Conservation (phyloP, 2,888 invertebrate species). For the Sarcophaga rosellei region DNA sequence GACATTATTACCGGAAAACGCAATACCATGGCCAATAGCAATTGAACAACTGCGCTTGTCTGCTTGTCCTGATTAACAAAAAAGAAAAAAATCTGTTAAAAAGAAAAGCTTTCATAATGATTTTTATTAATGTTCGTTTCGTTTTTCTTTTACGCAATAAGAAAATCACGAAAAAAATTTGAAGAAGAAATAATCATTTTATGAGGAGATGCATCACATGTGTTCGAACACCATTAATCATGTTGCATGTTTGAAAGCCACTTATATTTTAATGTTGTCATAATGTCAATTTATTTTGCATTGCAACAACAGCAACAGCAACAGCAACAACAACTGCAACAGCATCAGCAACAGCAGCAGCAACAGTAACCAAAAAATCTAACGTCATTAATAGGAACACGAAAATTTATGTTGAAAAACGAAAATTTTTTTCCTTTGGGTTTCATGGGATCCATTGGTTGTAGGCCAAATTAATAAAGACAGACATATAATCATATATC, state of each 20-base stretch:
- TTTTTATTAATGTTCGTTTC: background rate
- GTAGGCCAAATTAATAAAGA: background rate
- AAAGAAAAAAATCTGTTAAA: background rate
- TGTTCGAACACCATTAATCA: constrained; percentile 58
- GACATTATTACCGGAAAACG: background rate
- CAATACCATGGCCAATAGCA: background rate
- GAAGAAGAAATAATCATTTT: background rate
- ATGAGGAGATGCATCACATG: constrained; percentile 26
- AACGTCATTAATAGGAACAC: background rate
- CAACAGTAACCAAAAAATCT: background rate
- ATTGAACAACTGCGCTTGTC: background rate
- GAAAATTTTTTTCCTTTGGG: background rate
- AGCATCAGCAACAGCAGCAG: background rate
- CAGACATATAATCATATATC: background rate
- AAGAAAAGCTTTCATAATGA: background rate
- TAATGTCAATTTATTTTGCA: constrained; percentile 55
- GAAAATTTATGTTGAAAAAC: background rate
- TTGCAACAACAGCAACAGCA: constrained; percentile 23
- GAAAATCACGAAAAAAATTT: background rate
- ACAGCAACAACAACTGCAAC: background rate
- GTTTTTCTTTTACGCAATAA: background rate
- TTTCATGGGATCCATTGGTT: background rate
- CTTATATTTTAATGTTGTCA: constrained; percentile 66
- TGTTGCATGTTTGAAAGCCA: constrained; percentile 60
- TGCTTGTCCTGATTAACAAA: background rate